Base-by-base conservation (phyloP, 2,888 invertebrate genomes). In the Volucella inanis region DNA sequence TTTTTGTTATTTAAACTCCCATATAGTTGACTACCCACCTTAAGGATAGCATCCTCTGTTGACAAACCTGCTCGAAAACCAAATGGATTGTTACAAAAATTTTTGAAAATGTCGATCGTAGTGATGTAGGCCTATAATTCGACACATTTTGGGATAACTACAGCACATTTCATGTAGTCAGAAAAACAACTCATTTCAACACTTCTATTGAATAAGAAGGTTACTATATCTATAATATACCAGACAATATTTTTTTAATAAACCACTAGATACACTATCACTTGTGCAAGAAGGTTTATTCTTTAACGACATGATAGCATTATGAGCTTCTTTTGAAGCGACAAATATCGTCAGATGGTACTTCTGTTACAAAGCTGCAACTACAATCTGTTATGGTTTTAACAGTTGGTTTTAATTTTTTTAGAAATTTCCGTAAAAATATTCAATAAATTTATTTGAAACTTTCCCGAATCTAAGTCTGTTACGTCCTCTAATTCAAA, bases 251-350 rank as follows among this genome's bases (percentile, higher is more conserved):
- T 41, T 45, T 61, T 43, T 22, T n/a, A 62, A n/a, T 43, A 61
- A 18, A 18, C 11, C 18, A 43, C 59, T 61, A 31, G 59, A 43
- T n/a, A 61, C 59, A 61, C 43, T 43, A 62, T 62, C 47, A n/a
- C n/a, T n/a, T n/a, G n/a, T n/a, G n/a, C n/a, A n/a, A n/a, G n/a
- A n/a, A n/a, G n/a, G n/a, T n/a, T n/a, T n/a, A n/a, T n/a, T n/a
- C n/a, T n/a, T n/a, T n/a, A n/a, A n/a, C n/a, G n/a, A n/a, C n/a
- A n/a, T n/a, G n/a, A n/a, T n/a, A n/a, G n/a, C n/a, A n/a, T n/a
- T n/a, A n/a, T n/a, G n/a, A n/a, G n/a, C n/a, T n/a, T n/a, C n/a
- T n/a, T n/a, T n/a, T n/a, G n/a, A n/a, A n/a, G n/a, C n/a, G n/a
- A n/a, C n/a, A n/a, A 62, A 43, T 1, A 43, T 2, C 1, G 12